Base-by-base conservation (phyloP, 2,797 vertebrate species). In the Vespertilio murinus region DNA sequence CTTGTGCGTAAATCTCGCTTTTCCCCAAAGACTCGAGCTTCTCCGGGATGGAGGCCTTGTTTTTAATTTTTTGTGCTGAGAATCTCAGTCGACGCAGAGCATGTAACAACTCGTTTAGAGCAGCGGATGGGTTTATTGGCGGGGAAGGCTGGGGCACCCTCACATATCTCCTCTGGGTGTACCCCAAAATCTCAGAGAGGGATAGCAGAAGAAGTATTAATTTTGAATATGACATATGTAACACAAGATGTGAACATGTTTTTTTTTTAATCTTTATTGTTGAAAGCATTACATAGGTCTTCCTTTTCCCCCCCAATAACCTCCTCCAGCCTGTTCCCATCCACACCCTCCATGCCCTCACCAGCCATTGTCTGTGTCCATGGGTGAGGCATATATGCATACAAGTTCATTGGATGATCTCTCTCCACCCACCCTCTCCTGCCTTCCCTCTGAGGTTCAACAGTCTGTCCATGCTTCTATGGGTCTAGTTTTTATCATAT, bases 1-100 rank as follows among this genome's bases (percentile, higher is more conserved):
- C 94, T 95, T 91, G 84, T 92, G 40, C 8, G 1, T 83, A 95
- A 95, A 86, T 82, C 73, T 88, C 49, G 14, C 64, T 90, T 85
- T 88, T 90, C 78, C 90, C 77, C 8, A 90, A 94, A 96, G 86
- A 75, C 45, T 56, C 54, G n/a, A 70, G 73, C 30, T 49, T 92
- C 91, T 96, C 20, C 20, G 28, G 70, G 77, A 84, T 8, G 6
- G 90, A 79, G 74, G 69, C 59, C 38, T 85, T 65, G 73, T 79
- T 71, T 82, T n/a, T 33, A 42, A 52, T 93, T n/a, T 73, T 49
- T 88, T 16, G 4, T 59, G 11, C 38, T 91, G 45, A 85, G 42
- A 59, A 30, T 75, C 74, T 69, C 83, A 61, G 54, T 64, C 45
- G 82, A 7, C 10, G 2, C 42, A 38, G 22, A 87, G 54, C 42